Evolutionary conservation across 2,113 vertebrate genomes (phyloP), one percentile per base, ranked within the genome.

Genomic region (Centropristis striata): DNA sequence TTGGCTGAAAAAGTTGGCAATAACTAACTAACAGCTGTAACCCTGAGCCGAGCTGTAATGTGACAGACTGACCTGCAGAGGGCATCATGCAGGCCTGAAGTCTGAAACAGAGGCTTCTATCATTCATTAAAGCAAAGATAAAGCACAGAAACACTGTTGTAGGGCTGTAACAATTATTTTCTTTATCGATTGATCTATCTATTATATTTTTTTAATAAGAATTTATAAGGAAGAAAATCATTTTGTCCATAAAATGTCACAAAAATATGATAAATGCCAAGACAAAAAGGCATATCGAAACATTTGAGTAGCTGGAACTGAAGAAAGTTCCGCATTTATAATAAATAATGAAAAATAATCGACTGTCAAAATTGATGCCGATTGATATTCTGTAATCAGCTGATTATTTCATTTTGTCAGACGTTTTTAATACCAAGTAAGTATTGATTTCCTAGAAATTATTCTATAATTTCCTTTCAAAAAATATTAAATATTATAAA

Each of bases 21-120:
- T n/a, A n/a, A n/a, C n/a, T n/a, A n/a, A n/a, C n/a, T n/a, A n/a
- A n/a, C n/a, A n/a, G n/a, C n/a, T n/a, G n/a, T n/a, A n/a, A n/a
- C n/a, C n/a, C n/a, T n/a, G n/a, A n/a, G n/a, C n/a, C n/a, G 10
- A 25, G 84, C 89, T 84, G 93, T 85, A 68, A 58, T 93, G 90
- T 83, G 53, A 80, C 75, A 9, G 0, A 4, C 5, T 1, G 58
- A 44, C 88, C 89, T 91, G 86, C 89, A 87, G 80, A 80, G 91
- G 84, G 80, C 65, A 13, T 21, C 20, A 0, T 60, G 28, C 54
- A 42, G 27, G 41, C 8, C 63, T 10, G 20, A 1, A 5, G 1
- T 25, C 27, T 42, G 1, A 44, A 11, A 25, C 8, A 7, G 51
- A 32, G 0, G 50, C 53, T 15, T 50, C 32, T 0, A 44, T 9